Base-by-base conservation (phyloP, 2,888 invertebrate genomes). In the Diarsia rubi region DNA sequence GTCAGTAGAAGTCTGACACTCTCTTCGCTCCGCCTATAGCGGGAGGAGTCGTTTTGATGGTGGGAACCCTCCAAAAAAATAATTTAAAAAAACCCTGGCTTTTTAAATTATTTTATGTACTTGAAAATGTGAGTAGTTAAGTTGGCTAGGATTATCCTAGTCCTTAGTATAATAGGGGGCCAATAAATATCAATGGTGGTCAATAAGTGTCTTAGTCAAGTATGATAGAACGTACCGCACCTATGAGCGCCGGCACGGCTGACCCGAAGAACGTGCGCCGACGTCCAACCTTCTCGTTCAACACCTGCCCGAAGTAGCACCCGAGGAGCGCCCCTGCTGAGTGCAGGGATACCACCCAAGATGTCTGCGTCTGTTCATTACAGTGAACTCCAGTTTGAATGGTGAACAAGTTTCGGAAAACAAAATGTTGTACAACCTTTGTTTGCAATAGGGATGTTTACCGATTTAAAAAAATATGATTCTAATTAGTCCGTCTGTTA, bases 321-420 rank as follows among this genome's bases (percentile, higher is more conserved):
- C 97, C 97, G 0, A 96, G 94, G 44, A 97, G 92, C 0, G 97
- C 97, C 0, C 97, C 97, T 74, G 97, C 90, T 0, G 97, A 94
- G 72, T 96, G 94, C 67, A 97, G 91, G 0, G 97, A 97, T 1
- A 97, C 97, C 81, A 97, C 94, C 97, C 97, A 97, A 70, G 97
- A 97, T 47, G 93, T 95, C 89, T 97, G 95, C 49, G 94, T 93
- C 95, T 97, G 88, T 49, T 89, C 86, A 54, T 85, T 27, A 45
- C 16, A 57, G 16, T 3, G 9, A 27, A 19, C 12, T 27, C n/a
- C 27, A 16, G 3, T 19, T 27, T 73, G 52, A 16, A 31, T n/a
- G 14, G 4, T 16, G 54, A 75, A 31, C 52, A 70, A 21, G 24
- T 47, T 47, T 24, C 47, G 16, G 44, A 12, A 27, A 11, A 42